Conservation (phyloP, 2,113 vertebrate genomes). For the Abramis brama region DNA sequence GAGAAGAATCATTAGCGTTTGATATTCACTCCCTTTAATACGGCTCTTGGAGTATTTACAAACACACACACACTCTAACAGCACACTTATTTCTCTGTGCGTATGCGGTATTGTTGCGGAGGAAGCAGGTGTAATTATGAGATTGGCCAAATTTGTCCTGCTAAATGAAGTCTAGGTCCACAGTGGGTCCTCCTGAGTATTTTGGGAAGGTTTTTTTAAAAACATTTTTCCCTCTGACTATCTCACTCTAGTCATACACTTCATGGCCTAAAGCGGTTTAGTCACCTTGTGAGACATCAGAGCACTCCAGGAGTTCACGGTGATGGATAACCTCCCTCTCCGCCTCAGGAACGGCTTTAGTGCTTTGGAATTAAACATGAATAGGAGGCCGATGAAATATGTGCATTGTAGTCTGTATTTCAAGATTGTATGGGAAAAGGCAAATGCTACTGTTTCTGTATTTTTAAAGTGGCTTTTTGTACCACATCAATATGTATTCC, state of each 20-base stretch:
- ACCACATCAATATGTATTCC: background rate
- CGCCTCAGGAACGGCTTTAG: constrained; percentile 11
- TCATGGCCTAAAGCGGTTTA: constrained; percentile 19
- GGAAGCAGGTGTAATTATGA: constrained; percentile 39
- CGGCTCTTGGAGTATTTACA: constrained; percentile 29
- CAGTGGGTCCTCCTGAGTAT: background rate
- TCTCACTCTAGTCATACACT: background rate
- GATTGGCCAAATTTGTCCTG: constrained; percentile 37
- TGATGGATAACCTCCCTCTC: constrained; percentile 38
- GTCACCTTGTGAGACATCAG: constrained; percentile 37
- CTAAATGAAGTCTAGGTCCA: constrained; percentile 10
- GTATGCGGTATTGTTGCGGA: constrained; percentile 6
- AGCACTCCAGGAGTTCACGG: constrained; percentile 26
- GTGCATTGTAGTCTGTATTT: background rate
- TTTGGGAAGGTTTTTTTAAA: background rate
- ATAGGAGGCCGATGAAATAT: background rate
- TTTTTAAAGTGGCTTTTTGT: background rate
- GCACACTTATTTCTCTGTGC: background rate
- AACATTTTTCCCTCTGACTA: background rate
- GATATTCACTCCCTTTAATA: constrained; percentile 24
- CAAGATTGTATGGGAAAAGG: background rate
- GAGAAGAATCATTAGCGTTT: constrained; percentile 9
- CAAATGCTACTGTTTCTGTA: background rate
- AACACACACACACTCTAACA: constrained; percentile 35
- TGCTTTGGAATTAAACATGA: constrained; percentile 5